Percentiles rank a stretch among this genome's conserved stretches.
Evolutionary conservation across 2,888 invertebrate genomes (phyloP).

Genomic region (Cinara cedri): DNA sequence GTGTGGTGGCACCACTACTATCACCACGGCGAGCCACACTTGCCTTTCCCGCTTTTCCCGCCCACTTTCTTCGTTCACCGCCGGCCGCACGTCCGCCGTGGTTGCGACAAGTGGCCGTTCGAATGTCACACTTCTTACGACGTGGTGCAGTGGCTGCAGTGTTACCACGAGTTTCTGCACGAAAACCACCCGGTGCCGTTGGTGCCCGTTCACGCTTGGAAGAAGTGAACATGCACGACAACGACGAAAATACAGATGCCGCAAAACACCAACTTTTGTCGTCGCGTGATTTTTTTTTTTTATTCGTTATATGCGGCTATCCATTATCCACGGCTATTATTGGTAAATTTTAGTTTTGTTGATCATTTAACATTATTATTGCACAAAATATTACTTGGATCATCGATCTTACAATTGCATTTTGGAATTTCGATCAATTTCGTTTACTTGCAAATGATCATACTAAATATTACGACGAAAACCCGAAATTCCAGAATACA

Average conservation of each 20-base stretch:
- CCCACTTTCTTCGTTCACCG: slow-evolving; percentile 8
- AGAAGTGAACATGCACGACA: background rate
- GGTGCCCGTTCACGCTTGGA: slow-evolving; percentile 11
- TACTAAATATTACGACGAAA: too few relatives aligned
- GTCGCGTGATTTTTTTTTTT: background rate
- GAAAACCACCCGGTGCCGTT: background rate
- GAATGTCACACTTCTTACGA: slow-evolving; percentile 21
- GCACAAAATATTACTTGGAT: too few relatives aligned
- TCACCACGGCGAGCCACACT: slow-evolving; percentile 26
- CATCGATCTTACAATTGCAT: too few relatives aligned
- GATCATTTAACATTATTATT: too few relatives aligned
- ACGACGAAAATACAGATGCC: background rate
- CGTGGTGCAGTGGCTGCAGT: slow-evolving; percentile 44
- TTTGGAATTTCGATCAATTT: too few relatives aligned
- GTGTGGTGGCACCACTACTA: slow-evolving; percentile 45
- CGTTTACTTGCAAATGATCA: too few relatives aligned
- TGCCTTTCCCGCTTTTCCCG: slow-evolving; percentile 50
- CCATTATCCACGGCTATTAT: background rate
- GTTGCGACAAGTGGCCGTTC: slow-evolving; percentile 39
- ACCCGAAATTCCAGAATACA: too few relatives aligned
- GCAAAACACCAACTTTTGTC: too few relatives aligned
- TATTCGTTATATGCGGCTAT: background rate
- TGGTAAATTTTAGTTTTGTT: too few relatives aligned
- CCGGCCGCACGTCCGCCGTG: background rate
- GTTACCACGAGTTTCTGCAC: slow-evolving; percentile 31